Conservation (phyloP, 2,113 vertebrate species). For the Apteryx mantelli region DNA sequence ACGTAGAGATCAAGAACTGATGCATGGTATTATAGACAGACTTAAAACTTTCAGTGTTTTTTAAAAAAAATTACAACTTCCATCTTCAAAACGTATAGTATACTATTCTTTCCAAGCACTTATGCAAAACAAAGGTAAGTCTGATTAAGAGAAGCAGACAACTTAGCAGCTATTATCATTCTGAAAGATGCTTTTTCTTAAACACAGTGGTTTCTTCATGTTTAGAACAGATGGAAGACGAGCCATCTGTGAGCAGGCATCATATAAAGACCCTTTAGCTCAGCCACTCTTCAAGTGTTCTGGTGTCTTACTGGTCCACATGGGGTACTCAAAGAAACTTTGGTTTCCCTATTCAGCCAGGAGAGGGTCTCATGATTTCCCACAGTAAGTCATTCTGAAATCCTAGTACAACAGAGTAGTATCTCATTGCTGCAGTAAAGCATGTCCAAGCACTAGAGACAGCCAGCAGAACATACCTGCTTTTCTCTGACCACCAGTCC, state of each 20-base stretch:
- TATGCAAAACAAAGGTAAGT: neutral
- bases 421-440: neutral
- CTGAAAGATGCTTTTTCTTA: neutral
- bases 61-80: neutral
- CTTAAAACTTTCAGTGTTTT: neutral
- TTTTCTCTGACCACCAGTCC: neutral
- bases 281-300: neutral
- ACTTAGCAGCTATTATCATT: neutral
- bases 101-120: neutral
- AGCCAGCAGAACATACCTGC: rapidly evolving
- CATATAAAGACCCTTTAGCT: neutral
- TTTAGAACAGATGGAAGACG: neutral
- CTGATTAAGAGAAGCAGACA: neutral
- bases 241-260: neutral
- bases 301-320: neutral
- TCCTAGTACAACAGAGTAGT: neutral
- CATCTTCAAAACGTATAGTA: neutral
- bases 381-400: neutral
- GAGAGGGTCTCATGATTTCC: neutral
- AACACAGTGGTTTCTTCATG: neutral
- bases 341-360: neutral
- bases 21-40: neutral
- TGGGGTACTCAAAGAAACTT: neutral
- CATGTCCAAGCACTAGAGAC: neutral
- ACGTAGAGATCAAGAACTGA: neutral